phyloP scores from a whole-genome alignment of 1,140 invertebrate species.

The Gerris buenoi region DNA sequence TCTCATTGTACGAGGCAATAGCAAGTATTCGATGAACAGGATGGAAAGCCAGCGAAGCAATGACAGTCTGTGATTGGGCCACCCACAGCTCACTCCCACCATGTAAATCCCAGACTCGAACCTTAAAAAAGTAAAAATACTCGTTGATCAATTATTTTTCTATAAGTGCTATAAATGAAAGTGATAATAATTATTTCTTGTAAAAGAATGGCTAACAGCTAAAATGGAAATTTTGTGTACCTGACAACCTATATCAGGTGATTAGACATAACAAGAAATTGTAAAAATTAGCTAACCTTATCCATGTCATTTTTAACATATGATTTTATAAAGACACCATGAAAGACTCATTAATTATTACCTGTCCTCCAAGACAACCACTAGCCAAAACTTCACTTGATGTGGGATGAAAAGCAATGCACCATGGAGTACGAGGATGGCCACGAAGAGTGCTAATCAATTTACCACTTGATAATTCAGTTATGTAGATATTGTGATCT shows the following conservation, averaged over 20 bases:
- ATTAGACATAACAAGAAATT: no score
- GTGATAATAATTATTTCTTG: no score
- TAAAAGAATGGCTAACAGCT: no score
- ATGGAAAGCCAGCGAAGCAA: slow-evolving; percentile 76
- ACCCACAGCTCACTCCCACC: slow-evolving; percentile 75
- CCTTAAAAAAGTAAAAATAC: no score
- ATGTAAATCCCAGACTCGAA: slow-evolving; percentile 73
- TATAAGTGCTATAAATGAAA: no score
- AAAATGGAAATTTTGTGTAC: no score
- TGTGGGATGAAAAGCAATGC: slow-evolving; percentile 75
- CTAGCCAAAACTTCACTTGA: slow-evolving; percentile 70
- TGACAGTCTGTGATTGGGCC: slow-evolving; percentile 50
- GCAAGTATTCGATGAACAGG: slow-evolving; percentile 65
- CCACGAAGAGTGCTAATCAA: slow-evolving; percentile 62
- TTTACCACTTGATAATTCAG: slow-evolving; percentile 61
- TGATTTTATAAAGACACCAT: no score
- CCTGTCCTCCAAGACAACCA: slow-evolving; percentile 73
- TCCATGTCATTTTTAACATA: no score
- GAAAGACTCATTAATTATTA: no score
- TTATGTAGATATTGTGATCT: slow-evolving; percentile 82
- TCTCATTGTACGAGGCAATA: slow-evolving; percentile 68
- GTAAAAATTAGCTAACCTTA: no score
- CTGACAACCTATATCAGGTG: no score
- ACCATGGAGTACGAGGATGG: slow-evolving; percentile 83
- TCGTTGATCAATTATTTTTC: no score